phyloP scores from a whole-genome alignment of 2,113 vertebrate species.

The Datnioides undecimradiatus region DNA sequence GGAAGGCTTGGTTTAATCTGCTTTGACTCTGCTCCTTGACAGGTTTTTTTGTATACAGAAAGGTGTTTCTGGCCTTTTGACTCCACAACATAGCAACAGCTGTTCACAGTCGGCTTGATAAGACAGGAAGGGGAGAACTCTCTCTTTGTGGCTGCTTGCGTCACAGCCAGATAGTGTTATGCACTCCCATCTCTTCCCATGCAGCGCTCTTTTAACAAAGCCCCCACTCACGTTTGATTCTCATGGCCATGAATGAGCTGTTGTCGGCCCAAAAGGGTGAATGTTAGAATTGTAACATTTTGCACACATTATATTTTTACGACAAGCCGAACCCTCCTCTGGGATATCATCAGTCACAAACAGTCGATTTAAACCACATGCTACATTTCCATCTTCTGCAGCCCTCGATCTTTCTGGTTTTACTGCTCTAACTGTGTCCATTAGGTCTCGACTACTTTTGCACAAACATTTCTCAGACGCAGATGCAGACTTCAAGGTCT shows the following conservation, averaged over 20 bases:
- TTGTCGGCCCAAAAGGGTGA: neutral
- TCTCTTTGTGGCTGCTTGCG: constrained; percentile 49
- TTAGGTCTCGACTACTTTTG: neutral
- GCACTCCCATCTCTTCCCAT: constrained; percentile 51
- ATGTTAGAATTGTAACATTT: constrained; percentile 29
- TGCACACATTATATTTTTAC: neutral
- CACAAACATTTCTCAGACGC: neutral
- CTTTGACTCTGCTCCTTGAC: neutral
- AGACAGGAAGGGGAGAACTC: neutral
- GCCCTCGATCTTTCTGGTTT: neutral
- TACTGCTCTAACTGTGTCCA: neutral
- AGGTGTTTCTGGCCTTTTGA: constrained; percentile 28
- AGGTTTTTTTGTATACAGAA: neutral
- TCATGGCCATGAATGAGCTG: constrained; percentile 48
- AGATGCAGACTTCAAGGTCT: constrained; percentile 2
- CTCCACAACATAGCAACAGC: constrained; percentile 57
- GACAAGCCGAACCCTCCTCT: neutral
- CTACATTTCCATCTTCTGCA: neutral
- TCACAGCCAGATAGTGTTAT: constrained; percentile 59
- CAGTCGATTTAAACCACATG: neutral
- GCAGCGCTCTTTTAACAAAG: neutral
- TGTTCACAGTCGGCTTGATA: constrained; percentile 41
- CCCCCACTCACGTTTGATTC: constrained; percentile 13
- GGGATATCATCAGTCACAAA: neutral
- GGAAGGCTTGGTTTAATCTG: too few relatives aligned